Evolutionary conservation across 2,888 invertebrate genomes (phyloP).

Genomic region (Lydus trimaculatus): DNA sequence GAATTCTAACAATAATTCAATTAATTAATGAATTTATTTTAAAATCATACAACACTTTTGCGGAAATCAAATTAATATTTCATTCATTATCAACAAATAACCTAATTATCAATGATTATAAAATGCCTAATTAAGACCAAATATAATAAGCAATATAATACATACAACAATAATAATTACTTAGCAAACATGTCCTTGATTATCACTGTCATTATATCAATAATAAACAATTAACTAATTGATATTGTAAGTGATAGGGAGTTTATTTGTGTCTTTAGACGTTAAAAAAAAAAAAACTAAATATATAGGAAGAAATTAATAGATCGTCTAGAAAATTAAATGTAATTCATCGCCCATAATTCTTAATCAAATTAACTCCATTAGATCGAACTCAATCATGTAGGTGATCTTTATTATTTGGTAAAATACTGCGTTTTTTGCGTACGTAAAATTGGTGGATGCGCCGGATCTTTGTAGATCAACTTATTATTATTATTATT

Average conservation of each 20-base stretch:
- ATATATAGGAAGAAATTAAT: background rate
- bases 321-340: background rate
- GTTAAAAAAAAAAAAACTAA: background rate
- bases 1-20: background rate
- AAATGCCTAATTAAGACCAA: background rate
- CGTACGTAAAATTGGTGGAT: background rate
- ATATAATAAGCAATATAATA: conserved; percentile 14
- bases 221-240: conserved; percentile 31
- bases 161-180: conserved; percentile 28
- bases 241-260: conserved; percentile 8
- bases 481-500: no score
- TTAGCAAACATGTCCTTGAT: conserved; percentile 29
- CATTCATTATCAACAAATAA: conserved; percentile 7
- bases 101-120: background rate
- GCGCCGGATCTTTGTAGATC: background rate
- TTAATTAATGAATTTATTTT: conserved; percentile 22
- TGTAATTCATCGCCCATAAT: background rate
- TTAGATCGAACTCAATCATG: background rate
- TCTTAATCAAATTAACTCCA: background rate
- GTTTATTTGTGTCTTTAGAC: background rate
- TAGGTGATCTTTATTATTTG: background rate
- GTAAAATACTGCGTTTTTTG: no score
- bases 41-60: conserved; percentile 26
- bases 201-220: conserved; percentile 26
- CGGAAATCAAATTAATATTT: conserved; percentile 26